These are phyloP conservation scores for Dendrolimus kikuchii DNA, from an alignment of 1,140 invertebrate genomes.

Conservation along the genomic window DNA sequence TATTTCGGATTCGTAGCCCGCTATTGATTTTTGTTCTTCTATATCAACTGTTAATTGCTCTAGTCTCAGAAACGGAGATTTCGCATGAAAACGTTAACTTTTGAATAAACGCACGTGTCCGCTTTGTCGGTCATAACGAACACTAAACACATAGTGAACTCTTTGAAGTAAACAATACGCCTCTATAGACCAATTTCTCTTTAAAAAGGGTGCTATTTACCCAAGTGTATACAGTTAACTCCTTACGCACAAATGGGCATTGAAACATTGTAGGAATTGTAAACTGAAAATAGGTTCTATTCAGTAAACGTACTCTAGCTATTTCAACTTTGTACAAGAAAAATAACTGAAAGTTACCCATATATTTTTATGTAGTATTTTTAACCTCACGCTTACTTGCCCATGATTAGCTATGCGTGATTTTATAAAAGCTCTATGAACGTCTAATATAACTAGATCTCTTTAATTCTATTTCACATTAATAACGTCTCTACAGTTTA, in stretches of 20 bases:
- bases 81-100: conserved; percentile 39
- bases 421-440: no score
- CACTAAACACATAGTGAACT: conserved; percentile 16
- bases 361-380: no score
- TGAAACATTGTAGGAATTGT: conserved; percentile 17
- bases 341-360: no score
- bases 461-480: no score
- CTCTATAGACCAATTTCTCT: conserved; percentile 21
- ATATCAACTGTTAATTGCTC: conserved; percentile 29
- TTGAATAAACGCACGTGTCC: conserved; percentile 30
- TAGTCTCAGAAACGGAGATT: conserved; percentile 24
- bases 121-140: conserved; percentile 22
- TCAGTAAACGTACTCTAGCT: no score
- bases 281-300: conserved; percentile 7
- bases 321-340: no score
- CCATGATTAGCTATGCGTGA: no score
- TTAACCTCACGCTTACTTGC: no score
- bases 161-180: conserved; percentile 23
- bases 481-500: no score
- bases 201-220: conserved; percentile 27
- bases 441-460: no score
- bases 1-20: conserved; percentile 10
- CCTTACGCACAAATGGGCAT: conserved; percentile 13
- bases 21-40: conserved; percentile 43
- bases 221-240: conserved; percentile 15